These are phyloP conservation scores for Daboia siamensis DNA, from an alignment of 2,113 vertebrate genomes.

Conservation along the genomic window DNA sequence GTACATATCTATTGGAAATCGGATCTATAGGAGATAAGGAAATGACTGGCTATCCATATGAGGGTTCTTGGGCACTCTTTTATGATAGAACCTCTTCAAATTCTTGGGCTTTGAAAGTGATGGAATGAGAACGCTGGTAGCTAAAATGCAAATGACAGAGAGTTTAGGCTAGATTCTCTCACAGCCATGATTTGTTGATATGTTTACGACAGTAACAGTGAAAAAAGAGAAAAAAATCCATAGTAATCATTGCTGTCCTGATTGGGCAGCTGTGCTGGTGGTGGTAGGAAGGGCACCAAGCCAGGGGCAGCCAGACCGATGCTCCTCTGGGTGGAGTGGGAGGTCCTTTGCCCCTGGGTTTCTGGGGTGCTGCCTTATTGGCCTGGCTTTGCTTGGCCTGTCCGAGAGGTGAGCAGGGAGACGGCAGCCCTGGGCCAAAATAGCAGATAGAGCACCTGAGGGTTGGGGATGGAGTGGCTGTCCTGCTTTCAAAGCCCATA, in stretches of 20 bases:
- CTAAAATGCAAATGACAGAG: neutral
- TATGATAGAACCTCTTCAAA: neutral
- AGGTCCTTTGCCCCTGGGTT: too few relatives aligned
- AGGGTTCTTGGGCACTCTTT: neutral
- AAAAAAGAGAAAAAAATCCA: neutral
- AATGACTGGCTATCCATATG: too few relatives aligned
- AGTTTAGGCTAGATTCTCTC: neutral
- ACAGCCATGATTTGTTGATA: neutral
- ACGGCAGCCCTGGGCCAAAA: too few relatives aligned
- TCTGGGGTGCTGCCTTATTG: too few relatives aligned
- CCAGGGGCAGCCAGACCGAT: too few relatives aligned
- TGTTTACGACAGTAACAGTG: neutral
- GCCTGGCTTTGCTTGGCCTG: too few relatives aligned
- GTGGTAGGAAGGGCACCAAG: too few relatives aligned
- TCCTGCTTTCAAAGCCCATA: too few relatives aligned
- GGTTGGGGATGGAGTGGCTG: too few relatives aligned
- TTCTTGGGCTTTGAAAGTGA: neutral
- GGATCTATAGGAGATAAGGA: neutral
- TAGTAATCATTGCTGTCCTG: neutral
- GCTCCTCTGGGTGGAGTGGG: too few relatives aligned
- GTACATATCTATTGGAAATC: neutral
- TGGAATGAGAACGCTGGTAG: neutral
- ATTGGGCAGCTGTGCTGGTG: neutral
- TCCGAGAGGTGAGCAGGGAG: too few relatives aligned
- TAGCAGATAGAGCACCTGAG: too few relatives aligned